Conservation (phyloP, 2,113 vertebrate species). For the Propithecus coquereli region DNA sequence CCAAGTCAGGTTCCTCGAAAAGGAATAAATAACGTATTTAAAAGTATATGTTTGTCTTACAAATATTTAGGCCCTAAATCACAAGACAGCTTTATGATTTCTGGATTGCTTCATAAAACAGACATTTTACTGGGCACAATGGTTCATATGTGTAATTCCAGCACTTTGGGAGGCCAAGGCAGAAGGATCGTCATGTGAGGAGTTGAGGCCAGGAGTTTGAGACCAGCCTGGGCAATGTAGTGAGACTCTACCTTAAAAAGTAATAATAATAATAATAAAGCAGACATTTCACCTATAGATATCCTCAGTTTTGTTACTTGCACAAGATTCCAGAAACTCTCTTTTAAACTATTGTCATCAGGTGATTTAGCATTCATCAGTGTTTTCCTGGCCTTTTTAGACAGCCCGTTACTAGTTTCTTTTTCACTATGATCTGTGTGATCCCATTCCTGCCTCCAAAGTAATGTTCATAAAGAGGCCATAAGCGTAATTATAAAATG, state of each 20-base stretch:
- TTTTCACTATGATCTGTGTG: not conserved
- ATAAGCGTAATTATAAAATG: not conserved
- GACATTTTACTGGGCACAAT: not conserved
- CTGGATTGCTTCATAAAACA: not conserved
- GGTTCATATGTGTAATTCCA: no score
- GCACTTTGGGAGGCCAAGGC: no score
- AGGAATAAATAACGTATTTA: not conserved
- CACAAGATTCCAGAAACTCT: not conserved
- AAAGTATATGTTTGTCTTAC: slow-evolving; percentile 20
- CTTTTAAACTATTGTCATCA: not conserved
- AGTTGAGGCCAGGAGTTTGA: no score
- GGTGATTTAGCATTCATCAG: not conserved
- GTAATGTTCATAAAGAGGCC: not conserved
- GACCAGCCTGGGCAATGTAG: no score
- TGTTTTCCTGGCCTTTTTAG: not conserved
- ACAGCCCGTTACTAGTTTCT: not conserved
- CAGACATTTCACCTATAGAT: not conserved
- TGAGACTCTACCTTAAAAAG: no score
- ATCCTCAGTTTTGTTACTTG: not conserved
- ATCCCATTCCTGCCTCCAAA: not conserved
- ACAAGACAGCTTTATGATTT: not conserved
- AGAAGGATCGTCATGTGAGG: no score
- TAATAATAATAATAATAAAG: not conserved
- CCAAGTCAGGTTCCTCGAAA: not conserved
- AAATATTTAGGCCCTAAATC: not conserved